A percentile compares a stretch with the other conserved stretches of the same genome.
Evolutionary conservation across 2,888 invertebrate species (phyloP).

Genomic region (Strigamia crassipes): DNA sequence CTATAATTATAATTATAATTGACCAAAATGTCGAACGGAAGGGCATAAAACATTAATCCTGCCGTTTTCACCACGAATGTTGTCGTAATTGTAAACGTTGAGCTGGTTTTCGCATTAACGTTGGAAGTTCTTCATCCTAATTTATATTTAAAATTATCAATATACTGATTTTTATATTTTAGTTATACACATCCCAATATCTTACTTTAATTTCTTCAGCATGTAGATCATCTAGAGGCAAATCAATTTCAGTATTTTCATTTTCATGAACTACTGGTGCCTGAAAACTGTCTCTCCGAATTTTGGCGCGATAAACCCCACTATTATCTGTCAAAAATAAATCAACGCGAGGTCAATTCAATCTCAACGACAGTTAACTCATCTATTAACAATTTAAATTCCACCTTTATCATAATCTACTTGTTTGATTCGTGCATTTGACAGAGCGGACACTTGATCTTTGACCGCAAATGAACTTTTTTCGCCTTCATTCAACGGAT

Average conservation of each 20-base stretch:
- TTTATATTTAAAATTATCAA: background rate
- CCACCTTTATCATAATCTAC: constrained; percentile 27
- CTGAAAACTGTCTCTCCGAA: background rate
- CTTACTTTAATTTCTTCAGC: constrained; percentile 50
- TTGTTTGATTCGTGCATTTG: background rate
- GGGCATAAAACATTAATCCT: background rate
- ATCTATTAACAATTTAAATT: background rate
- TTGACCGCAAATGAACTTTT: background rate
- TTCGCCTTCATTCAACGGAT: background rate
- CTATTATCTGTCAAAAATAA: constrained; percentile 46
- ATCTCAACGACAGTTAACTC: background rate
- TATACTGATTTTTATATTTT: background rate
- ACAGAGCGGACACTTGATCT: background rate
- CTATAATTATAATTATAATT: no score
- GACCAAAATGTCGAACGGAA: background rate
- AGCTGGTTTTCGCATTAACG: background rate
- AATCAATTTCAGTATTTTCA: constrained; percentile 49
- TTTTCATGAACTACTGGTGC: constrained; percentile 49
- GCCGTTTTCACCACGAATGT: background rate
- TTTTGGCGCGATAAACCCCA: constrained; percentile 50
- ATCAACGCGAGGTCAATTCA: background rate
- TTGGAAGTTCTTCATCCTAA: background rate
- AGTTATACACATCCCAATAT: no score
- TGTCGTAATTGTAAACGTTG: background rate
- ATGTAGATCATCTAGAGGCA: constrained; percentile 49